Conservation (phyloP, 2,797 vertebrate species). For the Loriculus beryllinus region DNA sequence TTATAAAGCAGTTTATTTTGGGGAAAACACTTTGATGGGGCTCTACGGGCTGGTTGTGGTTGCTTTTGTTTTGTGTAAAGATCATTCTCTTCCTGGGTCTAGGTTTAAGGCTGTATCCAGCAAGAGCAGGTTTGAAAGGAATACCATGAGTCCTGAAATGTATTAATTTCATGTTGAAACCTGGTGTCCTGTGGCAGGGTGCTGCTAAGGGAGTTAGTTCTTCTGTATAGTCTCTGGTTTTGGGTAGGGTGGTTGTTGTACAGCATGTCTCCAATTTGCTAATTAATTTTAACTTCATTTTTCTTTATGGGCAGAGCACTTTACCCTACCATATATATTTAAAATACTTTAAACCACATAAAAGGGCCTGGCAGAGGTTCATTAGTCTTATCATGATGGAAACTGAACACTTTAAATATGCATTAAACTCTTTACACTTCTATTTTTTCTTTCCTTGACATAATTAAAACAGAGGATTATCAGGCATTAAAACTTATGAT, state of each 20-base stretch:
- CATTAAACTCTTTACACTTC: neutral
- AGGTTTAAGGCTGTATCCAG: neutral
- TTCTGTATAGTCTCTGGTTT: neutral
- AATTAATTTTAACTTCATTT: slow-evolving; percentile 28
- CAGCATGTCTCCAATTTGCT: slow-evolving; percentile 11
- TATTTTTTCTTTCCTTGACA: slow-evolving; percentile 6
- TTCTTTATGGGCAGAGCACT: neutral
- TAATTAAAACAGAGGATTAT: neutral
- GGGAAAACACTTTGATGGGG: slow-evolving; percentile 24
- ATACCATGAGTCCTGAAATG: neutral
- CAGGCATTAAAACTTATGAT: neutral
- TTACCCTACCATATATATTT: neutral
- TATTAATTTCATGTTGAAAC: neutral
- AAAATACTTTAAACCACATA: slow-evolving; percentile 38
- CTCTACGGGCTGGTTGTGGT: neutral
- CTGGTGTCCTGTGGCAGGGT: rapidly evolving
- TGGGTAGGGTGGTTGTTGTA: neutral
- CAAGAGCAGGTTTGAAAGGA: neutral
- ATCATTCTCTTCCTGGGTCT: neutral
- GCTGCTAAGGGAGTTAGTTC: neutral
- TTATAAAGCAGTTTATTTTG: slow-evolving; percentile 31
- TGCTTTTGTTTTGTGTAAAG: slow-evolving; percentile 52
- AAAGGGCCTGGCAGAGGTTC: slow-evolving; percentile 17
- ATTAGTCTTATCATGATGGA: slow-evolving; percentile 16
- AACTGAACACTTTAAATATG: slow-evolving; percentile 10